phyloP scores from a whole-genome alignment of 2,888 invertebrate species.

The Hirtodrosophila confusa region DNA sequence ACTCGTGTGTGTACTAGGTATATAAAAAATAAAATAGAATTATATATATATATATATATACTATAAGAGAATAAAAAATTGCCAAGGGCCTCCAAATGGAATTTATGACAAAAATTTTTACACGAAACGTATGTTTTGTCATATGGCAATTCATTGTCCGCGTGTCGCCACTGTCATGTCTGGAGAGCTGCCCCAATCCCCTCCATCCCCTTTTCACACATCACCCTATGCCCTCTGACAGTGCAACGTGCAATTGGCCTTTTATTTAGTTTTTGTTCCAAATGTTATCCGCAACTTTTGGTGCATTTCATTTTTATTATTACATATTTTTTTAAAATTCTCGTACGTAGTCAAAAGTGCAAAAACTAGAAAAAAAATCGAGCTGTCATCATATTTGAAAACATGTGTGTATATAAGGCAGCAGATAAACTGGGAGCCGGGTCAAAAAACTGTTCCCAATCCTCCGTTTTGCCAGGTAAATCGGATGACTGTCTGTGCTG shows the following conservation, averaged over 20 bases:
- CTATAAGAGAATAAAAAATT: conserved; percentile 25
- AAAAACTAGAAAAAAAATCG: conserved; percentile 58
- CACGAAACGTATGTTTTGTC: conserved; percentile 77
- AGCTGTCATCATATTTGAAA: conserved; percentile 67
- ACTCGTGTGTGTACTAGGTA: background rate
- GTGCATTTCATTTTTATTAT: conserved; percentile 29
- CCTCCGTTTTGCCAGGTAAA: conserved; percentile 31
- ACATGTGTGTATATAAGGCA: conserved; percentile 6
- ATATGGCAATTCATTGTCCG: conserved; percentile 71
- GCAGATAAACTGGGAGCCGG: conserved; percentile 3
- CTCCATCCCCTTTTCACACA: no score
- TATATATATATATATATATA: conserved; percentile 12
- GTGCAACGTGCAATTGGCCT: conserved; percentile 42
- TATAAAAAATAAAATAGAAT: background rate
- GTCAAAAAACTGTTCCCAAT: conserved; percentile 6
- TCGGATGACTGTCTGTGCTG: conserved; percentile 32
- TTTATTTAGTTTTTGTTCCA: conserved; percentile 52
- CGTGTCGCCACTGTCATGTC: conserved; percentile 45
- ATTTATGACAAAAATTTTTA: conserved; percentile 73
- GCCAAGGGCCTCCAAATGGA: conserved; percentile 57
- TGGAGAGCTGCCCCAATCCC: no score
- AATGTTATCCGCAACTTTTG: conserved; percentile 59
- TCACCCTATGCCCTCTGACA: no score
- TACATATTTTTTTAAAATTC: conserved; percentile 14
- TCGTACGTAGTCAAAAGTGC: conserved; percentile 36